A percentile compares a stretch with the other conserved stretches of the same genome.
These are phyloP conservation scores for Nanorana parkeri DNA, from an alignment of 2,113 vertebrate species.

Conservation along the genomic window DNA sequence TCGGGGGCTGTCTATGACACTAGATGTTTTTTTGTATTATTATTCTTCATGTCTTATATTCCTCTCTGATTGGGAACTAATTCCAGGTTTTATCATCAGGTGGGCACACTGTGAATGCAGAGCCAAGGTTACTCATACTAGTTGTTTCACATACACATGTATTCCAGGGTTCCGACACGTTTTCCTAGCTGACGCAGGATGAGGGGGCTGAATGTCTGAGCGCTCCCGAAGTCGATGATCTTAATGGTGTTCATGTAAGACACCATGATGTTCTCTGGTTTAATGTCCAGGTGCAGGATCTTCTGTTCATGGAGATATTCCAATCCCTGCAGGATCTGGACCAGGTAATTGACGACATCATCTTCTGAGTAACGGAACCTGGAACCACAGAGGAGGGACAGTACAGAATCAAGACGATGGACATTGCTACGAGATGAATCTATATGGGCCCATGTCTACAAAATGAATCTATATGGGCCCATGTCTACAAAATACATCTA, in stretches of 20 bases:
- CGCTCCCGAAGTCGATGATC: constrained; percentile 95
- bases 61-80: too few species aligned
- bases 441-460: background rate
- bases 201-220: constrained; percentile 91
- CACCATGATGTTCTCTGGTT: constrained; percentile 91
- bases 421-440: background rate
- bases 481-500: too few species aligned
- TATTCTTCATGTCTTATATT: too few species aligned
- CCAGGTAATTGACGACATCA: constrained; percentile 88
- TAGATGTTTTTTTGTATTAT: too few species aligned
- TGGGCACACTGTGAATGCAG: too few species aligned
- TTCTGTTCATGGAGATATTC: constrained; percentile 89
- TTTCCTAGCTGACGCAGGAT: constrained; percentile 87
- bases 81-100: too few species aligned
- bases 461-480: too few species aligned
- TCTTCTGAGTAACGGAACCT: constrained; percentile 98
- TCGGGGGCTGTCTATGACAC: too few species aligned
- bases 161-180: constrained; percentile 90
- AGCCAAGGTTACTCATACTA: too few species aligned
- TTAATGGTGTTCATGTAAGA: constrained; percentile 88
- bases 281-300: constrained; percentile 95
- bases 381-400: background rate
- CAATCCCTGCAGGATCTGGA: constrained; percentile 92
- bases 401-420: background rate
- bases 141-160: constrained; percentile 85